Evolutionary conservation across 2,888 invertebrate species (phyloP), one percentile per base, ranked within the genome.

Genomic region (Apotomis betuletana): DNA sequence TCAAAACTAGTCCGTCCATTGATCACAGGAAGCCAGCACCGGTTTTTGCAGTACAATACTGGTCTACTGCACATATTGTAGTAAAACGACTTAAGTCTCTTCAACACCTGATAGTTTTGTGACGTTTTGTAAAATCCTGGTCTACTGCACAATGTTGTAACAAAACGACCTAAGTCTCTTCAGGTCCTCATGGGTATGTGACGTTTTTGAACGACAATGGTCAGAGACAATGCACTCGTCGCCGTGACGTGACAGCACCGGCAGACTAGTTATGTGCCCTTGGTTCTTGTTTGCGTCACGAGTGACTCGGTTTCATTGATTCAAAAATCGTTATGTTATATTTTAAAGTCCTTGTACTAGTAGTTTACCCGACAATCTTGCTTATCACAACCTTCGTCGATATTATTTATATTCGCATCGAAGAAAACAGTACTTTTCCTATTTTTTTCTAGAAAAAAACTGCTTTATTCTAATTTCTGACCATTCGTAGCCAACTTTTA

Each of bases 181-280:
- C 38, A 60, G 13, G 49, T 27, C 61, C 12, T 12, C 49, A 61
- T 49, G 10, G 6, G 5, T 64, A 41, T 15, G n/a, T 36, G 57
- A 15, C 38, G 5, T 49, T 55, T n/a, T 46, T 54, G 15, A 15
- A 12, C 15, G n/a, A 13, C 3, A 3, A 4, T 49, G 5, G 68
- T 9, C 60, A 69, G 57, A 58, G 52, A 82, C 82, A 81, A 79
- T 76, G 77, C 62, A 74, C 9, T 60, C 59, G 68, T 44, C 63
- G 70, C 65, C 75, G 76, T 49, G 49, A 49, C 49, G 49, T 78
- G 72, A 78, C 78, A 61, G 63, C 64, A 64, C 61, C 57, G 41
- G 49, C 59, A 54, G 60, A 61, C 70, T 51, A 61, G 70, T 61
- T 57, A 15, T 52, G 10, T 59, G 58, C 51, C 69, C 70, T 70